These are phyloP conservation scores for Malurus elegans DNA, from an alignment of 2,113 vertebrate species.

Conservation along the genomic window DNA sequence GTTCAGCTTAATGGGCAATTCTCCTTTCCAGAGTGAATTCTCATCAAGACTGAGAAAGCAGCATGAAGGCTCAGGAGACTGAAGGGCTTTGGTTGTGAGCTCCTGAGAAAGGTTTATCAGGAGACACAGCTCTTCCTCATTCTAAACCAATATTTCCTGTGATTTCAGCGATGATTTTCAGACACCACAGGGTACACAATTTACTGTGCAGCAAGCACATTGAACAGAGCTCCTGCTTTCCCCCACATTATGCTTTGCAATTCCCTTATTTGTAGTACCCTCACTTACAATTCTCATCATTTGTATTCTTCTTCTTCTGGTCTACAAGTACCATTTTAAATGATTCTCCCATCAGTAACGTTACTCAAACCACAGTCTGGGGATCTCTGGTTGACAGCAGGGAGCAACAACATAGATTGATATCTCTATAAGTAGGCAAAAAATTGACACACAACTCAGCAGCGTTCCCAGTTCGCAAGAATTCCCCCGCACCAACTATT, in stretches of 20 bases:
- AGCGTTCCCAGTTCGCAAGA: background rate
- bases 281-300: background rate
- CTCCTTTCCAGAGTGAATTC: background rate
- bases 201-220: background rate
- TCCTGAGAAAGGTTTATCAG: background rate
- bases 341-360: background rate
- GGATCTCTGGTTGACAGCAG: background rate
- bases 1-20: background rate
- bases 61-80: background rate
- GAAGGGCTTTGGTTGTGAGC: background rate
- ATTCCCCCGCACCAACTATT: background rate
- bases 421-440: background rate
- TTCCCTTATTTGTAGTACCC: background rate
- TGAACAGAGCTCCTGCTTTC: background rate
- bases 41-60: background rate
- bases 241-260: background rate
- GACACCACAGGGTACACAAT: background rate
- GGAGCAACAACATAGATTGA: background rate
- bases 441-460: background rate
- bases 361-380: background rate
- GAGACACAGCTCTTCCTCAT: conserved; percentile 7
- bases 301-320: background rate
- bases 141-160: conserved; percentile 13
- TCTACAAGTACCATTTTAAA: background rate
- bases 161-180: conserved; percentile 2